phyloP scores from a whole-genome alignment of 2,888 invertebrate species.

The Sesia apiformis region DNA sequence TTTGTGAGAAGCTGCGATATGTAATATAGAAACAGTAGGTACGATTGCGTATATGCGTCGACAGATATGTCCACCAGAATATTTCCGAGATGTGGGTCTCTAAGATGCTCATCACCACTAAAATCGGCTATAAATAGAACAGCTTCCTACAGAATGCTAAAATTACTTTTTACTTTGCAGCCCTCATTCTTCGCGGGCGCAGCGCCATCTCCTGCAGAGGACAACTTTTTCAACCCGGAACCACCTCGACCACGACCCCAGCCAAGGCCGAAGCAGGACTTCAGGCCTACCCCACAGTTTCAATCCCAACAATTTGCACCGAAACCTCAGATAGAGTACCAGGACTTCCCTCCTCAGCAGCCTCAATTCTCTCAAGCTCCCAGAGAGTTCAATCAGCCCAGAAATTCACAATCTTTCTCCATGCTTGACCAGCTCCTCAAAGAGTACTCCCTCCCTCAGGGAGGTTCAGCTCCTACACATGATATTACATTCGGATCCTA shows the following conservation, averaged over 20 bases:
- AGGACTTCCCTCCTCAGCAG: conserved; percentile 17
- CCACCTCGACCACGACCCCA: conserved; percentile 34
- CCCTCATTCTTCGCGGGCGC: conserved; percentile 64
- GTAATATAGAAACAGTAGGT: no score
- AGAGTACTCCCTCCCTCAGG: conserved; percentile 84
- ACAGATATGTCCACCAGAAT: no score
- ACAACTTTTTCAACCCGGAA: conserved; percentile 48
- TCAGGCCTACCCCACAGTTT: conserved; percentile 34
- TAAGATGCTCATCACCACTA: no score
- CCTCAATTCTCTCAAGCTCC: conserved; percentile 12
- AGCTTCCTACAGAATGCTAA: no score
- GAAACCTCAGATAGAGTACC: conserved; percentile 9
- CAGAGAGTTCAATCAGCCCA: conserved; percentile 24
- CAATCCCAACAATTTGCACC: conserved; percentile 20
- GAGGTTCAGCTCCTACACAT: conserved; percentile 80
- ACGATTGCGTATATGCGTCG: no score
- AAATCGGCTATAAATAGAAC: no score
- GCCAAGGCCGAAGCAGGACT: conserved; percentile 48
- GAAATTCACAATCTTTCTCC: conserved; percentile 34
- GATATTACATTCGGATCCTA: conserved; percentile 90
- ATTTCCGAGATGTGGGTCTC: no score
- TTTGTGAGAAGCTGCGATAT: no score
- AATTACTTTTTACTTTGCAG: conserved; percentile 23
- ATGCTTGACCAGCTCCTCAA: conserved; percentile 87
- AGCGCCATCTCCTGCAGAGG: conserved; percentile 38